Evolutionary conservation across 2,888 invertebrate genomes (phyloP), one percentile per base, ranked within the genome.

Genomic region (Ecliptopera silaceata): DNA sequence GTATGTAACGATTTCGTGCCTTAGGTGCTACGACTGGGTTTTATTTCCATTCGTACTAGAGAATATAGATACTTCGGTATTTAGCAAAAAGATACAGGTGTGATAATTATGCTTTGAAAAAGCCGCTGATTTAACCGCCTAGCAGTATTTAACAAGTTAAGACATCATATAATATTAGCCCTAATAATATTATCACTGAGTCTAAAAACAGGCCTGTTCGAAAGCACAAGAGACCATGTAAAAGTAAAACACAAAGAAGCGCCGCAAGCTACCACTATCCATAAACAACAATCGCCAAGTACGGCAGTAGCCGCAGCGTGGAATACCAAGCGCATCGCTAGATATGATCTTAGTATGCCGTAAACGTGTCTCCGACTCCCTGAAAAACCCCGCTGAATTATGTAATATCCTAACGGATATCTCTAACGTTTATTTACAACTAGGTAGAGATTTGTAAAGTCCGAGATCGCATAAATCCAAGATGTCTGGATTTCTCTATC

Each of bases 291-390:
- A 45, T 42, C 36, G 15, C 58, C 54, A 46, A 31, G 48, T 58
- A 53, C 41, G 58, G 55, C 31, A 18, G 39, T 22, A 45, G 52
- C 39, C 42, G 51, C 31, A 52, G 51, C 52, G 46, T 45, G 49
- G 56, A 59, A 66, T 57, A 45, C 53, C 38, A 57, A 59, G 36
- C 56, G 46, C 45, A 44, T 49, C 53, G 41, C 12, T 47, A 53
- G 55, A 56, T 62, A 62, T 59, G 32, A 61, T 62, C 55, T 50
- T 26, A 39, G 48, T 57, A 57, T 47, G 26, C 56, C 41, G 36
- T 52, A 39, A 47, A 50, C 50, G 55, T 49, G 57, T 36, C 42
- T 29, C 26, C 32, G 47, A 38, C 42, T 11, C 43, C 15, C 49
- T 54, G 53, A 54, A 59, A 59, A 59, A 59, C 41, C 20, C 38